Evolutionary conservation across 2,113 vertebrate genomes (phyloP).

Genomic region (Diphyllodes magnificus): DNA sequence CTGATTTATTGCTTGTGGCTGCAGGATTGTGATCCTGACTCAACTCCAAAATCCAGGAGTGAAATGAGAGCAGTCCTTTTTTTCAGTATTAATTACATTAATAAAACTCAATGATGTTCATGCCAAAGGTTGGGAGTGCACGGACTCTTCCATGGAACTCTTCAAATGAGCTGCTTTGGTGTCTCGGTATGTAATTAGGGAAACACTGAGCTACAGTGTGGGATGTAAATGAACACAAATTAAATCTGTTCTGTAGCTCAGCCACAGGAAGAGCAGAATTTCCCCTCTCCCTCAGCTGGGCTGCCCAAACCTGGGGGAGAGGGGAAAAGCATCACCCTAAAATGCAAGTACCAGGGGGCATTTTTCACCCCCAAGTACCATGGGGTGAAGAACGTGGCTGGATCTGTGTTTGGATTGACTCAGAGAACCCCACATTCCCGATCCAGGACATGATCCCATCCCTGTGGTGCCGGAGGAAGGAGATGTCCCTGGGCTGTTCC

Average conservation of each 20-base stretch:
- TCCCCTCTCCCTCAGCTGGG: background rate
- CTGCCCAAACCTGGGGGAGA: background rate
- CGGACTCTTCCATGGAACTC: background rate
- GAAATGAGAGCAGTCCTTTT: background rate
- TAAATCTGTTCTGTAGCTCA: background rate
- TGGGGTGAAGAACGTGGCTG: accelerated
- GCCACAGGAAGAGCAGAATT: background rate
- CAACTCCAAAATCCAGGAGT: background rate
- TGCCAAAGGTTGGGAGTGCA: background rate
- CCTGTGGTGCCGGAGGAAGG: background rate
- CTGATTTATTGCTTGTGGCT: background rate
- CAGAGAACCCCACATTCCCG: background rate
- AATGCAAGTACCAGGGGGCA: too few relatives aligned
- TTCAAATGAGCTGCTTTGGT: background rate
- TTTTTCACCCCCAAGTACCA: background rate
- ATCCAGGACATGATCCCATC: background rate
- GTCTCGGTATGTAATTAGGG: background rate
- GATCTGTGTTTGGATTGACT: background rate
- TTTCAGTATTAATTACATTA: background rate
- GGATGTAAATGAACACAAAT: background rate
- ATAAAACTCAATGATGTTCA: background rate
- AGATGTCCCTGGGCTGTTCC: background rate
- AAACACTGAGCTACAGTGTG: background rate
- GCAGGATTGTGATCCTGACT: background rate
- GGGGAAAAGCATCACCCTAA: accelerated